phyloP scores from a whole-genome alignment of 2,797 vertebrate genomes.

The Tragopan temminckii region DNA sequence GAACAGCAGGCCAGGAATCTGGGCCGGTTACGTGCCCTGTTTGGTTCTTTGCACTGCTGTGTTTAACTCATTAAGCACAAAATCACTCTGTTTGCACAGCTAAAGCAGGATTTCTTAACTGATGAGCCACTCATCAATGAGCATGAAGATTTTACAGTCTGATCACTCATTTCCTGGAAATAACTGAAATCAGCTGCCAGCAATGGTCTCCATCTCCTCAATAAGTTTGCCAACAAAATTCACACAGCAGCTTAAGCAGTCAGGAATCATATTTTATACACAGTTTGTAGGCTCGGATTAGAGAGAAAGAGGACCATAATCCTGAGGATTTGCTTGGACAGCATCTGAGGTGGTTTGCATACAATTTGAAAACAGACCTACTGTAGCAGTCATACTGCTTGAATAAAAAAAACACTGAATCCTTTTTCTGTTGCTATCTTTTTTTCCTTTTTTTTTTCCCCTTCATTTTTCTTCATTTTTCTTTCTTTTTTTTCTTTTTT shows the following conservation, averaged over 20 bases:
- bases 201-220: accelerated
- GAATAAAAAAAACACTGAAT: not conserved
- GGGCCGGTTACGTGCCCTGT: not conserved
- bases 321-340: accelerated
- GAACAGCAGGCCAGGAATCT: not conserved
- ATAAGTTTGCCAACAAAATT: accelerated
- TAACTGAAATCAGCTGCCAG: not conserved
- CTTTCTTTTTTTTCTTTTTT: not conserved
- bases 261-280: not conserved
- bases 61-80: not conserved
- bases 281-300: not conserved
- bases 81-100: accelerated
- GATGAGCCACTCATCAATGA: not conserved
- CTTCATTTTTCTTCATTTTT: not conserved
- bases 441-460: not conserved
- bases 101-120: not conserved
- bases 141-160: not conserved
- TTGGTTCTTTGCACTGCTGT: not conserved
- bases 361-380: not conserved
- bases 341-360: not conserved
- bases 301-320: not conserved
- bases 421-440: not conserved
- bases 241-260: accelerated
- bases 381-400: not conserved
- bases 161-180: not conserved